Evolutionary conservation across 2,888 invertebrate genomes (phyloP), one percentile per base, ranked within the genome.

Genomic region (Drosophila robusta): DNA sequence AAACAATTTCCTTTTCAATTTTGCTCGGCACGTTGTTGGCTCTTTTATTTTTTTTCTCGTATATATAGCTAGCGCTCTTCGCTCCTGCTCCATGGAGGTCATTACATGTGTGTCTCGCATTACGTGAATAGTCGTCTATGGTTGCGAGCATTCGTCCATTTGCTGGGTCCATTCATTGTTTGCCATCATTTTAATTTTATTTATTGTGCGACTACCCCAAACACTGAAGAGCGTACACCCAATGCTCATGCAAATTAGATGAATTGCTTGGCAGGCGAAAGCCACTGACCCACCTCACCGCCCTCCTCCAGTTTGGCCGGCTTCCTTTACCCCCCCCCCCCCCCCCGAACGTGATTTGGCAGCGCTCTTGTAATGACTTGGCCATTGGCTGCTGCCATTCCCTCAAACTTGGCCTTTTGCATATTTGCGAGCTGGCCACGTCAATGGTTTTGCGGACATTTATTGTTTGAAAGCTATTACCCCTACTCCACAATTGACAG

Each of bases 161-260:
- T 51, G 65, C 56, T 54, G 62, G 75, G 78, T 74, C 69, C 87
- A 71, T 62, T 77, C 67, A 70, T 70, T 86, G 91, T 92, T 91
- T 91, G 92, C 90, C 87, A 91, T 91, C 92, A 91, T 91, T 91
- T 92, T 92, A 91, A 91, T 91, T 91, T 91, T 91, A 91, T 91
- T 91, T 92, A 92, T 92, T 91, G 91, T 92, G 90, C 89, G 90
- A 82, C 89, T 89, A 90, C 85, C 87, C 71, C 62, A 54, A 64
- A 32, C 51, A 41, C 50, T 39, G 54, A 45, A 45, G 46, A 57
- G 54, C 54, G 63, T 71, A 64, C 70, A 64, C 70, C 68, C 75
- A 87, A 69, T 70, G 73, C 84, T 86, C 90, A 90, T 90, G 91
- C 90, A 91, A 90, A 90, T 90, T 91, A 90, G 90, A 91, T 91